Evolutionary conservation across 1,140 invertebrate genomes (phyloP).

Genomic region (Saccostrea echinata): DNA sequence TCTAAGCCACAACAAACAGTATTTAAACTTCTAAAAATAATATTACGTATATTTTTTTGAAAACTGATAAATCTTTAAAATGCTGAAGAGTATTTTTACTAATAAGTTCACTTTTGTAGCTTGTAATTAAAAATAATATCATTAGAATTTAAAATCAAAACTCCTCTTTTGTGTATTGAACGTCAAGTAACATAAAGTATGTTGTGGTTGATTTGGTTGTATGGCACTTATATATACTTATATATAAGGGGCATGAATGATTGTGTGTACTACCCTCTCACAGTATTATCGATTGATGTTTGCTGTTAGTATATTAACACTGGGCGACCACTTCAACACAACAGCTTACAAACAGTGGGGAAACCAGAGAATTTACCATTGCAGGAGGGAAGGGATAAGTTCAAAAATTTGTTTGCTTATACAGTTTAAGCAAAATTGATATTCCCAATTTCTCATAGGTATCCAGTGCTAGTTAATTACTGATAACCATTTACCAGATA

Average conservation of each 20-base stretch:
- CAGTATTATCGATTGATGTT: slow-evolving; percentile 11
- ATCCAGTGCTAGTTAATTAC: too few relatives aligned
- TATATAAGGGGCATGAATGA: slow-evolving; percentile 29
- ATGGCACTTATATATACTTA: slow-evolving; percentile 4
- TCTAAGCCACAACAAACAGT: background rate
- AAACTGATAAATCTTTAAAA: background rate
- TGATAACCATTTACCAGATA: too few relatives aligned
- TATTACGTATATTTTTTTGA: background rate
- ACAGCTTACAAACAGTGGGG: background rate
- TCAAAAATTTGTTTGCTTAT: too few relatives aligned
- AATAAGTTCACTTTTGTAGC: too few relatives aligned
- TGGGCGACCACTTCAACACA: background rate
- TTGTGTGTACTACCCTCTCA: slow-evolving; percentile 18
- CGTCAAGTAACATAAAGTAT: background rate
- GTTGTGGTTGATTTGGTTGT: background rate
- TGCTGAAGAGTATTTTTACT: too few relatives aligned
- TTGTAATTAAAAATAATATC: too few relatives aligned
- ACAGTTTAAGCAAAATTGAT: too few relatives aligned
- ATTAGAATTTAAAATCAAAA: too few relatives aligned
- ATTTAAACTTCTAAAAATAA: background rate
- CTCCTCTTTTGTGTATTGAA: too few relatives aligned
- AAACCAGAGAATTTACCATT: background rate
- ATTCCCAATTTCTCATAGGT: too few relatives aligned
- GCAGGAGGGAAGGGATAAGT: too few relatives aligned
- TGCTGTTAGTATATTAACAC: slow-evolving; percentile 36